A percentile compares a stretch with the other conserved stretches of the same genome.
phyloP scores from a whole-genome alignment of 2,113 vertebrate species.

The Percina caprodes region DNA sequence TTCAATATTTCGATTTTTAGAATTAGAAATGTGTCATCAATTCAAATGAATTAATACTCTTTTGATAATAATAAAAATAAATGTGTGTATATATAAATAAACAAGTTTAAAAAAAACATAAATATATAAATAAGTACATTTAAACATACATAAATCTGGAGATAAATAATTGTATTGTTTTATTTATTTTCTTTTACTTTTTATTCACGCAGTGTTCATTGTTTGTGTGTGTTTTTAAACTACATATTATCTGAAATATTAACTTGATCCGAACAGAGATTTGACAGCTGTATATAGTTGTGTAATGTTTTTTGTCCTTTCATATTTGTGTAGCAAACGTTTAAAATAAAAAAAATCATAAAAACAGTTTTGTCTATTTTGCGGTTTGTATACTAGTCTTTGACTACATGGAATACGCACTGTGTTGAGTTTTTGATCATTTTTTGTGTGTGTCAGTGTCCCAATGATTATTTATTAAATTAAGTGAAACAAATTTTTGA shows the following conservation, averaged over 20 bases:
- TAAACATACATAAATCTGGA: too few relatives aligned
- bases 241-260: background rate
- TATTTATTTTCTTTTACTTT: background rate
- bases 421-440: background rate
- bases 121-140: too few relatives aligned
- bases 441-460: background rate
- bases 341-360: slow-evolving; percentile 16
- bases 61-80: background rate
- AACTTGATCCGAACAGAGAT: background rate
- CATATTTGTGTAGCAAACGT: background rate
- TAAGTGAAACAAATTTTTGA: background rate
- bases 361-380: background rate
- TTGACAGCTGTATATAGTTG: background rate
- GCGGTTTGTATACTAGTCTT: background rate
- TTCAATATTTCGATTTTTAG: background rate
- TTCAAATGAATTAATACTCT: background rate
- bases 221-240: background rate
- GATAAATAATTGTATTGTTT: too few relatives aligned
- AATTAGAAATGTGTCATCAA: background rate
- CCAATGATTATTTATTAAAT: background rate
- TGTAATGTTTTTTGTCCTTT: background rate
- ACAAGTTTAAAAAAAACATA: too few relatives aligned
- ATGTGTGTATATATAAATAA: too few relatives aligned
- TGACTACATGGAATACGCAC: background rate
- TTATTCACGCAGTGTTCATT: background rate